A percentile compares a stretch with the other conserved stretches of the same genome.
These are phyloP conservation scores for Dryocosmus kuriphilus DNA, from an alignment of 2,888 invertebrate species.

Conservation along the genomic window DNA sequence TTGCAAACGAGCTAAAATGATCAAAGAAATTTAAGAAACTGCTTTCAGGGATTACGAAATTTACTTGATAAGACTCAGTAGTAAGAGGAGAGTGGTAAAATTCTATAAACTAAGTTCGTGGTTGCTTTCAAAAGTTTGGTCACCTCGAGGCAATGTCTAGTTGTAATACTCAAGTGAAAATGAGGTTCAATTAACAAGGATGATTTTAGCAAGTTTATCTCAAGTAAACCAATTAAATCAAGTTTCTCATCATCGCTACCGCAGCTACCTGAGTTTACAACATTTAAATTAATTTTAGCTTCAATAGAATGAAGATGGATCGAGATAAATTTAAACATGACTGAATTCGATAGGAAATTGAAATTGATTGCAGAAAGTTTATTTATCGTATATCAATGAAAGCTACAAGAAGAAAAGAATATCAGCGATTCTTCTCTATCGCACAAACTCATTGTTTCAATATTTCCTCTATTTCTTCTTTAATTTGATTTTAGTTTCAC, in stretches of 20 bases:
- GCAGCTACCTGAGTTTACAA: background rate
- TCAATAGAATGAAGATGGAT: background rate
- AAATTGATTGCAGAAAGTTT: background rate
- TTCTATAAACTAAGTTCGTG: background rate
- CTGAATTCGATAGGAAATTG: background rate
- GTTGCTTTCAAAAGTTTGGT: background rate
- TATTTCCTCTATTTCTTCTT: too few relatives aligned
- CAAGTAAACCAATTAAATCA: background rate
- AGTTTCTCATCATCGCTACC: background rate
- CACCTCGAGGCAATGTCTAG: background rate
- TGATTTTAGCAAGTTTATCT: background rate
- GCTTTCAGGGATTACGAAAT: background rate
- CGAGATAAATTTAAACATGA: background rate
- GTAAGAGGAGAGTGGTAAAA: background rate
- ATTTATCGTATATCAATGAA: background rate
- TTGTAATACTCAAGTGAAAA: background rate
- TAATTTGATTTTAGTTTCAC: too few relatives aligned
- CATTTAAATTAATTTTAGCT: background rate
- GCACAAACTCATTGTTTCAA: background rate
- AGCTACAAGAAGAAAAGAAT: background rate
- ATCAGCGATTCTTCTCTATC: background rate
- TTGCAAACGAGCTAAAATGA: too few relatives aligned
- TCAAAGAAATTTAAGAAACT: background rate
- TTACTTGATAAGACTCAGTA: background rate
- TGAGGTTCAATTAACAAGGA: background rate